These are phyloP conservation scores for Drosophila sproati DNA, from an alignment of 1,140 invertebrate species.

Conservation along the genomic window DNA sequence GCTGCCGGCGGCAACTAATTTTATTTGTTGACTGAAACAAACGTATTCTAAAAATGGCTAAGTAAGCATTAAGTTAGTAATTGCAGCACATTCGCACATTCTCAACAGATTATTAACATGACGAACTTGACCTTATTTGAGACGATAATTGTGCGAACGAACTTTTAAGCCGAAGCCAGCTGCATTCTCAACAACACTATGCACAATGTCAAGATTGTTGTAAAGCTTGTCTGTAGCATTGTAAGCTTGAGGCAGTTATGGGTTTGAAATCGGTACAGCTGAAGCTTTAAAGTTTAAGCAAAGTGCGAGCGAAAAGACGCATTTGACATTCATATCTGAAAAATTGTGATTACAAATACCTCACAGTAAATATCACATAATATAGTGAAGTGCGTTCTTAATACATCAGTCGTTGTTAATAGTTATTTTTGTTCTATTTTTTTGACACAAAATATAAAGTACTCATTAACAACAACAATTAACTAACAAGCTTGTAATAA, in stretches of 20 bases:
- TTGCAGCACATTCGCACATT: conserved; percentile 1
- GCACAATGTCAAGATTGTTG: not conserved
- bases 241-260: not conserved
- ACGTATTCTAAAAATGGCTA: conserved; percentile 16
- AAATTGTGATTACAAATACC: too few relatives aligned
- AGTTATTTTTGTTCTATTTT: not conserved
- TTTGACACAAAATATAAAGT: not conserved
- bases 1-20: conserved; percentile 52
- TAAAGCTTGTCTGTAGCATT: not conserved
- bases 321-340: too few relatives aligned
- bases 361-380: too few relatives aligned
- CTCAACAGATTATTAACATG: conserved; percentile 16
- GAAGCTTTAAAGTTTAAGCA: too few relatives aligned
- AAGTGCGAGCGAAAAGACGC: too few relatives aligned
- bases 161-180: not conserved
- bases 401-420: too few relatives aligned
- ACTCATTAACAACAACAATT: not conserved
- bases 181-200: not conserved
- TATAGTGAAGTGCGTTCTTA: too few relatives aligned
- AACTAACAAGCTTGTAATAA: not conserved
- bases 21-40: conserved; percentile 40
- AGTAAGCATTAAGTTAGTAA: conserved; percentile 6
- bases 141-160: conserved; percentile 16
- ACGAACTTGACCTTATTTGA: conserved; percentile 25
- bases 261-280: not conserved